These are phyloP conservation scores for Drosophila murphyi DNA, from an alignment of 1,140 invertebrate genomes.

Conservation along the genomic window DNA sequence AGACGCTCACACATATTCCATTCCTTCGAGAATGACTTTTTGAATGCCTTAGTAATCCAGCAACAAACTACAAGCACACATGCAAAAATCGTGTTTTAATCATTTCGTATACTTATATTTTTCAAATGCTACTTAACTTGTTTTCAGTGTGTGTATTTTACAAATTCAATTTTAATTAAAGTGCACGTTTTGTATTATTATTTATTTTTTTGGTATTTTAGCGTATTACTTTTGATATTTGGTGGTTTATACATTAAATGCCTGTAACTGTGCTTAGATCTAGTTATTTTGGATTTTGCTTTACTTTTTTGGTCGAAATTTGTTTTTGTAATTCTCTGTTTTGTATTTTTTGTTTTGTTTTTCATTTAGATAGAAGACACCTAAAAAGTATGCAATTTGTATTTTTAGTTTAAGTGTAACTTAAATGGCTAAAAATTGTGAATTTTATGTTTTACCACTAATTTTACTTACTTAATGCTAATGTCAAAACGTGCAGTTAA, in stretches of 20 bases:
- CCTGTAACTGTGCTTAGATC: slow-evolving; percentile 23
- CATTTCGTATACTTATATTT: slow-evolving; percentile 17
- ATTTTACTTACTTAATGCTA: slow-evolving; percentile 71
- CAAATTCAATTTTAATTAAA: slow-evolving; percentile 11
- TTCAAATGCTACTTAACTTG: background rate
- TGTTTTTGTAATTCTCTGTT: slow-evolving; percentile 32
- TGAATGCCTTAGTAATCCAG: background rate
- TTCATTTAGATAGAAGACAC: slow-evolving; percentile 27
- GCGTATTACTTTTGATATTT: slow-evolving; percentile 3
- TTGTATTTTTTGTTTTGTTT: slow-evolving; percentile 17
- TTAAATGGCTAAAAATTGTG: slow-evolving; percentile 58
- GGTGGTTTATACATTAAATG: slow-evolving; percentile 21
- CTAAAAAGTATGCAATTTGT: slow-evolving; percentile 26
- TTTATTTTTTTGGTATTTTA: slow-evolving; percentile 4
- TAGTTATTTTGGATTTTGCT: slow-evolving; percentile 31
- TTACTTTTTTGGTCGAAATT: slow-evolving; percentile 66
- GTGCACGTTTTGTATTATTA: slow-evolving; percentile 3
- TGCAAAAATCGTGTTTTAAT: background rate
- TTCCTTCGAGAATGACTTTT: too few species aligned
- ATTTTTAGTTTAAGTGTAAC: slow-evolving; percentile 45
- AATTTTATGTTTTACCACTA: slow-evolving; percentile 31
- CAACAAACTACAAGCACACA: background rate
- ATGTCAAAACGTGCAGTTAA: slow-evolving; percentile 58
- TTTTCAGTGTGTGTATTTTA: background rate
- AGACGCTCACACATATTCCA: too few species aligned